Percentiles rank a stretch among this genome's conserved stretches.
phyloP scores from a whole-genome alignment of 2,113 vertebrate species.

The Erythrolamprus reginae region DNA sequence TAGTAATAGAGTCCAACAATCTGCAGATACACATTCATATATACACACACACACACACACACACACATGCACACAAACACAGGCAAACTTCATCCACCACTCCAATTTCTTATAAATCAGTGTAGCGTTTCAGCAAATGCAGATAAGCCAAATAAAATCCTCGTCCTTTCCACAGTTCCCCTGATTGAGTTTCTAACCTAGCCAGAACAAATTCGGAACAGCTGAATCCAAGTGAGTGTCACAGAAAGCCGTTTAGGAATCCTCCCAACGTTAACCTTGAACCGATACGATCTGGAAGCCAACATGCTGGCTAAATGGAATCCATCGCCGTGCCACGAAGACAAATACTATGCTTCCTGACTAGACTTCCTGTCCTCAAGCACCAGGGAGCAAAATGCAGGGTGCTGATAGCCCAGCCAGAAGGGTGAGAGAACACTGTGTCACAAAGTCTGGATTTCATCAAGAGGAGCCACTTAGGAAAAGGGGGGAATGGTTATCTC shows the following conservation, averaged over 20 bases:
- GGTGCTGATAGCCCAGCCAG: constrained; percentile 29
- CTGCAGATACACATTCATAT: neutral
- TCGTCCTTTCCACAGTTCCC: neutral
- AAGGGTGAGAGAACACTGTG: constrained; percentile 32
- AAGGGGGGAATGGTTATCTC: constrained; percentile 18
- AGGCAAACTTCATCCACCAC: neutral
- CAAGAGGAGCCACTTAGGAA: constrained; percentile 28
- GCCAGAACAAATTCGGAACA: neutral
- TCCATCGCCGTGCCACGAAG: neutral
- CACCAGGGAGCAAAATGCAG: neutral
- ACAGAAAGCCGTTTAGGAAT: rapidly evolving
- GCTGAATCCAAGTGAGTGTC: rapidly evolving
- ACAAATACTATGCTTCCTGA: neutral
- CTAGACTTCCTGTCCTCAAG: constrained; percentile 10
- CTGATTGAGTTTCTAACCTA: constrained; percentile 10
- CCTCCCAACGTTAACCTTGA: neutral
- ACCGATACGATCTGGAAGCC: rapidly evolving
- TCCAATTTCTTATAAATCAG: neutral
- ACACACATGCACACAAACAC: too few species aligned
- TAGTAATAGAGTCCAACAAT: neutral
- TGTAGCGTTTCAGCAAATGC: rapidly evolving
- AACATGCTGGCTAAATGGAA: rapidly evolving
- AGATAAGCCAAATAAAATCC: rapidly evolving
- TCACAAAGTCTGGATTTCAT: constrained; percentile 49
- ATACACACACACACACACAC: neutral